These are phyloP conservation scores for Acipenser transmontanus DNA, from an alignment of 2,797 vertebrate species.

Conservation along the genomic window DNA sequence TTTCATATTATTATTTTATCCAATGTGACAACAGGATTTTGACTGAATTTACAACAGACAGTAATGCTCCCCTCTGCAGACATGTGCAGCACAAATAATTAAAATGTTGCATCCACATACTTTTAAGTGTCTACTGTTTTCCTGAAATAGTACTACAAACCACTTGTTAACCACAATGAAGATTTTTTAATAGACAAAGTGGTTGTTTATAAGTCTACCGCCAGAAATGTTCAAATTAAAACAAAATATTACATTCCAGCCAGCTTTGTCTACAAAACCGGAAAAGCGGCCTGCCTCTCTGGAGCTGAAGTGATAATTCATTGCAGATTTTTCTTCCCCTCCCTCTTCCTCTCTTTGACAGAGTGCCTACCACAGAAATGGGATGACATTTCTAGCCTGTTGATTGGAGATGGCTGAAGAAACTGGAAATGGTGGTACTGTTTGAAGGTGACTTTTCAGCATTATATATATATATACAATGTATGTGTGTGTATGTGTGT, in stretches of 20 bases:
- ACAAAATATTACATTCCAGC: constrained; percentile 46
- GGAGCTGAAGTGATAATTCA: constrained; percentile 63
- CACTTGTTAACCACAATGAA: constrained; percentile 69
- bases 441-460: too few species aligned
- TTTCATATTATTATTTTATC: too few species aligned
- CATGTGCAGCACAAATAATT: constrained; percentile 16
- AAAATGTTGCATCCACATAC: constrained; percentile 17
- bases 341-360: constrained; percentile 50
- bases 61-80: not conserved
- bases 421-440: too few species aligned
- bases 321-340: constrained; percentile 51
- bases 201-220: constrained; percentile 47
- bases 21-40: too few species aligned
- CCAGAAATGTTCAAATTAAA: constrained; percentile 60
- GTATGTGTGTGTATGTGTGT: too few species aligned
- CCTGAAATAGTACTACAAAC: constrained; percentile 58
- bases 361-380: constrained; percentile 78
- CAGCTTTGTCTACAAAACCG: constrained; percentile 53
- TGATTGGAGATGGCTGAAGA: too few species aligned
- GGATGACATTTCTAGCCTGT: constrained; percentile 88
- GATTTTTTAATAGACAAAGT: constrained; percentile 47
- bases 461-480: too few species aligned
- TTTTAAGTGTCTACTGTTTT: constrained; percentile 22
- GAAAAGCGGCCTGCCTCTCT: constrained; percentile 56
- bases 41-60: too few species aligned